Evolutionary conservation across 2,888 invertebrate species (phyloP), one percentile per base, ranked within the genome.

Genomic region (Scelioninae gen. 1): DNA sequence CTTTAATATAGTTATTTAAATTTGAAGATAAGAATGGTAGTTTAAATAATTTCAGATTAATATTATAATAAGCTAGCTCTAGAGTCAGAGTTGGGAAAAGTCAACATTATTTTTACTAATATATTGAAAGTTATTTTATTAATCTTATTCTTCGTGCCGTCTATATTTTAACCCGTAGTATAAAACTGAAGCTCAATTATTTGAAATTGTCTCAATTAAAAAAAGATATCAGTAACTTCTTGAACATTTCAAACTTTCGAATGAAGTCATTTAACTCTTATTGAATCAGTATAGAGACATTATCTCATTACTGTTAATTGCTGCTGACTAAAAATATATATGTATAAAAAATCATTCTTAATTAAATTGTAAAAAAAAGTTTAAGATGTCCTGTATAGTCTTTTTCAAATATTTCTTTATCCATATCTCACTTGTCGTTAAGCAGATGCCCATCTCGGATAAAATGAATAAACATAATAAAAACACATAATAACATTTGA

Each of bases 361-460:
- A 98, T 92, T 94, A 94, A 84, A 93, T 93, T 63, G 95, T 95
- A 49, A 94, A 95, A 83, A 94, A n/a, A n/a, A n/a, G n/a, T n/a
- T n/a, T n/a, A n/a, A n/a, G n/a, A n/a, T n/a, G n/a, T n/a, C n/a
- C n/a, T n/a, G n/a, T n/a, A n/a, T n/a, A n/a, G n/a, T n/a, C n/a
- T n/a, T n/a, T n/a, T n/a, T n/a, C n/a, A n/a, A n/a, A n/a, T n/a
- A n/a, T n/a, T n/a, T n/a, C n/a, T n/a, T n/a, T n/a, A n/a, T n/a
- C n/a, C n/a, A n/a, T n/a, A n/a, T n/a, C n/a, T n/a, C n/a, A n/a
- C n/a, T n/a, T n/a, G n/a, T n/a, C n/a, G n/a, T n/a, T n/a, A n/a
- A n/a, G n/a, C n/a, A 13, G 34, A 31, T n/a, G 13, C 34, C 11
- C 31, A 29, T 13, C 31, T 1, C 13, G 1, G 47, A 11, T 47